Evolutionary conservation across 1,140 invertebrate species (phyloP), one percentile per base, ranked within the genome.

Genomic region (Hylyphantes graminicola): DNA sequence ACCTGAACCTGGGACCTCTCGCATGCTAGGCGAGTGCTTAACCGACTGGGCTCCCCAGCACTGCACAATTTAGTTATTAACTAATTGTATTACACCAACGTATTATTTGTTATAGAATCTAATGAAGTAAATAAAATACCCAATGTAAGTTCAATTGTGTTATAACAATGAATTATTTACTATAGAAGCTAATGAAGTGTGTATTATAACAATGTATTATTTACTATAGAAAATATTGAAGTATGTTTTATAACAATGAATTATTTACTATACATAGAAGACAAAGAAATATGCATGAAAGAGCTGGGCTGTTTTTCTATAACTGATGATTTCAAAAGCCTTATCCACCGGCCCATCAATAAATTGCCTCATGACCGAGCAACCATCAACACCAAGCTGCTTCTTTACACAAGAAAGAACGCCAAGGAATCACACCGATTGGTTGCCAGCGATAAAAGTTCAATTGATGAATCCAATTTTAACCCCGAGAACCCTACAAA

Each of bases 271-370:
- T 53, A 70, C 50, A 70, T 35, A 35, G 35, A 35, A 63, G 75
- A 64, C 0, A 73, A 78, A n/a, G 83, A 85, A 85, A 21, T 78
- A 12, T 85, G 83, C 21, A 78, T 78, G 75, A 79, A 78, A 51
- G 83, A 85, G 35, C n/a, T 86, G 11, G 86, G 86, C 0, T 87
- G 86, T 48, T 87, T 86, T 64, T 11, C 73, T 83, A 95, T 94
- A n/a, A 79, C 74, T 21, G 92, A 94, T 80, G 95, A 93, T 88
- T 96, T 94, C 94, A 96, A 95, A 88, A 94, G 96, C 87, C 90
- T 95, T 48, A 94, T 95, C 72, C 92, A 95, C 87, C 90, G 95
- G 75, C 95, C 95, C 0, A 93, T 96, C 86, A 96, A 96, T 88
- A 93, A 95, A 0, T 94, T 95, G 88, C 95, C 95, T 50, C 88